These are phyloP conservation scores for Thaumetopoea pityocampa DNA, from an alignment of 1,140 invertebrate genomes.

Conservation along the genomic window DNA sequence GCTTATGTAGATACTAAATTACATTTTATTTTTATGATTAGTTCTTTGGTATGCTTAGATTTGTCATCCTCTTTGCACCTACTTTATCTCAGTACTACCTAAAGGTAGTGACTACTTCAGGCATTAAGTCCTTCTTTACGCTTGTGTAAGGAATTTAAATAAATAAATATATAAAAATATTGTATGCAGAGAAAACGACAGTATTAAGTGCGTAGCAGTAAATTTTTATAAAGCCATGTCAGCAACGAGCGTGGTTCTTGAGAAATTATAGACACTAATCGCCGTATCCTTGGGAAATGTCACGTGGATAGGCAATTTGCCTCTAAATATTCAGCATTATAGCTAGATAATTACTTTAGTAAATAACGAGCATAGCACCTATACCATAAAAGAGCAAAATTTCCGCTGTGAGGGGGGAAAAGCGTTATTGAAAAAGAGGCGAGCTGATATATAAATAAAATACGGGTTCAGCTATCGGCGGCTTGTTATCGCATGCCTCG, in stretches of 20 bases:
- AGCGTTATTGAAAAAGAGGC: slow-evolving; percentile 74
- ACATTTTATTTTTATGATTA: too few relatives aligned
- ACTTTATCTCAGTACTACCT: too few relatives aligned
- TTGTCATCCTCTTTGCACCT: too few relatives aligned
- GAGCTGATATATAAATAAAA: slow-evolving; percentile 75
- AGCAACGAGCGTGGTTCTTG: slow-evolving; percentile 1
- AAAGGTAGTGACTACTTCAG: too few relatives aligned
- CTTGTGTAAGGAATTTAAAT: too few relatives aligned
- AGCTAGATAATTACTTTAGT: slow-evolving; percentile 61
- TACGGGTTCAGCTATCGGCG: slow-evolving; percentile 75
- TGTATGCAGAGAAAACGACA: neutral
- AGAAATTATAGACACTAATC: slow-evolving; percentile 11
- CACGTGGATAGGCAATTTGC: slow-evolving; percentile 46
- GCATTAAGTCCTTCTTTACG: too few relatives aligned
- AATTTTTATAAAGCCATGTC: neutral
- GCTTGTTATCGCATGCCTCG: slow-evolving; percentile 74
- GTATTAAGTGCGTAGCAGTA: too few relatives aligned
- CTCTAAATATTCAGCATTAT: slow-evolving; percentile 60
- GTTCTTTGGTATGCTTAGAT: too few relatives aligned
- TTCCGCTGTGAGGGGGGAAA: slow-evolving; percentile 65
- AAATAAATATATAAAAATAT: too few relatives aligned
- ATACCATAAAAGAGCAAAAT: slow-evolving; percentile 71
- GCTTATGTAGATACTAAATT: too few relatives aligned
- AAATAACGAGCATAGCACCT: slow-evolving; percentile 64
- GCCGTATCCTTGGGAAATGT: slow-evolving; percentile 28